Evolutionary conservation across 2,113 vertebrate species (phyloP), one percentile per base, ranked within the genome.

Genomic region (Parus major): DNA sequence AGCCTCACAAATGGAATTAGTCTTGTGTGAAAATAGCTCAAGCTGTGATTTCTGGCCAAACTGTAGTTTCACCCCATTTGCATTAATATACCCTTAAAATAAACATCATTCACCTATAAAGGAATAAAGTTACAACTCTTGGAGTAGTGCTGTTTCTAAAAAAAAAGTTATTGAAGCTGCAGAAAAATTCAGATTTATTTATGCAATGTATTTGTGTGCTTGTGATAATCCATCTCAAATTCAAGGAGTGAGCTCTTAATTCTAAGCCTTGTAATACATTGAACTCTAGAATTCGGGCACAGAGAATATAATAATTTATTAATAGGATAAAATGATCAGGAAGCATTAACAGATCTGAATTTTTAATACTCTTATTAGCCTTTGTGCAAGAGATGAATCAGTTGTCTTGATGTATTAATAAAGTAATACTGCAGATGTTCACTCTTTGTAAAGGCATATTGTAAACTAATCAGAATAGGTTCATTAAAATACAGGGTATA

Each of bases 291-390:
- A 91, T 81, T 84, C 68, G 69, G 71, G 57, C 80, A 47, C 69
- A 80, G 91, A 92, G 90, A 88, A 87, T 76, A 52, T 88, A 94
- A 90, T 94, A 82, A 81, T 96, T 93, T 96, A 93, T 82, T 93
- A 96, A 95, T 95, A 88, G 68, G 59, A 69, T 88, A 66, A 92
- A 88, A 94, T 95, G 33, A 75, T 94, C 65, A 95, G 84, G 60
- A 97, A 80, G 63, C 88, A 93, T 95, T 96, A 97, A 95, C 95
- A 97, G 77, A 59, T 87, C 87, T 97, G 68, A 93, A 96, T 91
- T 95, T 97, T 96, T 96, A 95, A 97, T 93, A 77, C 86, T 88
- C 90, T 53, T 88, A 92, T 92, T 94, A 96, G 88, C 83, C 61
- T 96, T 83, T 95, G 49, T 95, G 69, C 82, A 86, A 66, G 60